These are phyloP conservation scores for roundworm (Caenorhabditis elegans) DNA, from an alignment of 1,140 invertebrate species.

Conservation along the genomic window WBcel235 BX284604.4:6194501-6195000, in stretches of 20 bases:
- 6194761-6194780: too few relatives aligned
- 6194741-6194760: background rate
- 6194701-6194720: background rate
- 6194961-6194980: too few relatives aligned
- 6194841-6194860: too few relatives aligned
- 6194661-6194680: background rate
- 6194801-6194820: too few relatives aligned
- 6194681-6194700: background rate
- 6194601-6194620: background rate
- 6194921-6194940: too few relatives aligned
- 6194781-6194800: too few relatives aligned
- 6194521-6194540: slow-evolving; percentile 8
- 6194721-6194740: background rate
- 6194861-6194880: background rate
- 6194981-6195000: too few relatives aligned
- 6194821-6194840: too few relatives aligned
- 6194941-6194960: too few relatives aligned
- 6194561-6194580: slow-evolving; percentile 20
- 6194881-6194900: background rate
- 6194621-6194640: background rate
- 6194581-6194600: background rate
- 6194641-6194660: background rate
- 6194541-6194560: background rate
- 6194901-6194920: too few relatives aligned
- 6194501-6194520: background rate